Evolutionary conservation across 2,113 vertebrate genomes (phyloP).

Genomic region (Aspiorhynchus laticeps): DNA sequence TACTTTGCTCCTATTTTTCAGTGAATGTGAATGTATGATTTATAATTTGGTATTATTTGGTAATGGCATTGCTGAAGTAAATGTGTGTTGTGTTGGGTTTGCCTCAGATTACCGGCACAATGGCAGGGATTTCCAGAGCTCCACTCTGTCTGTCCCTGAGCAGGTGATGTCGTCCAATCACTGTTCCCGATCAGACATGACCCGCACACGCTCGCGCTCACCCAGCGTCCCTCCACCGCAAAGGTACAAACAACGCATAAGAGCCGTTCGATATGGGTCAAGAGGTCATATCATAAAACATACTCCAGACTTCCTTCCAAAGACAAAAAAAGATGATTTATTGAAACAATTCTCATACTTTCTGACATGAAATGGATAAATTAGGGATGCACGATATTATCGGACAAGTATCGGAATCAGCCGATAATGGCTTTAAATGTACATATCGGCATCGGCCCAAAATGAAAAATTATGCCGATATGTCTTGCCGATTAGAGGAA

Average conservation of each 20-base stretch:
- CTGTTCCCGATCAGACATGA: slow-evolving; percentile 83
- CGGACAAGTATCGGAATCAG: too few species aligned
- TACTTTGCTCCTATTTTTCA: not conserved
- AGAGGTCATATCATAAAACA: not conserved
- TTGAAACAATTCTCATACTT: too few species aligned
- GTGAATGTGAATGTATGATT: not conserved
- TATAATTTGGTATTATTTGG: not conserved
- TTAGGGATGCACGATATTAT: too few species aligned
- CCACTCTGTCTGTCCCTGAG: slow-evolving; percentile 91
- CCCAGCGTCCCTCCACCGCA: slow-evolving; percentile 90
- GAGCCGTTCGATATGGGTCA: not conserved
- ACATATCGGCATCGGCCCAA: too few species aligned
- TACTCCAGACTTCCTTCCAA: not conserved
- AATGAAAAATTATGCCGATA: too few species aligned
- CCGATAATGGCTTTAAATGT: too few species aligned
- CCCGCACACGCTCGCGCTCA: slow-evolving; percentile 88
- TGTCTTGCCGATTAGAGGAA: too few species aligned
- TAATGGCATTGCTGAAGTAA: not conserved
- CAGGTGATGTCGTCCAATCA: slow-evolving; percentile 92
- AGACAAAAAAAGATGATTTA: too few species aligned
- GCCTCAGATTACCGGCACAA: slow-evolving; percentile 87
- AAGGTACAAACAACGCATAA: slow-evolving; percentile 76
- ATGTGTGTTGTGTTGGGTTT: not conserved
- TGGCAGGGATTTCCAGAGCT: slow-evolving; percentile 90
- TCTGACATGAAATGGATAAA: too few species aligned